Conservation (phyloP, 2,797 vertebrate genomes). For the Varecia variegata region DNA sequence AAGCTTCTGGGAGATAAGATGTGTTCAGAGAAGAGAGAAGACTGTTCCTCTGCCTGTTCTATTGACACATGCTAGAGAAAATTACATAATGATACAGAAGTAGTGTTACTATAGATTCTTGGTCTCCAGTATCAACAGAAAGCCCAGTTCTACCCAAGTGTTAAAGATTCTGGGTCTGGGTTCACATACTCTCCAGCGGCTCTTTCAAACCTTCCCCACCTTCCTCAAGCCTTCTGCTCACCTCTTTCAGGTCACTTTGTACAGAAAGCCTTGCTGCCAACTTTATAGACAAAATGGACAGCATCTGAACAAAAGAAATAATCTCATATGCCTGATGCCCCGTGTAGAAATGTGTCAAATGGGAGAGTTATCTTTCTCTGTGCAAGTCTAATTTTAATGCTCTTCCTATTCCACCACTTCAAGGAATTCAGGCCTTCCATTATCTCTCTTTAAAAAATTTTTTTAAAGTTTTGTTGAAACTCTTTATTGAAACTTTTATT, state of each 20-base stretch:
- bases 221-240: background rate
- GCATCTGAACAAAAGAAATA: constrained; percentile 26
- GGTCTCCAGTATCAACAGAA: background rate
- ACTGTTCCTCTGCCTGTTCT: background rate
- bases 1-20: background rate
- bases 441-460: background rate
- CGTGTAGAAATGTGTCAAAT: background rate
- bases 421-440: background rate
- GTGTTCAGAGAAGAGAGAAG: background rate
- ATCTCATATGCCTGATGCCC: background rate
- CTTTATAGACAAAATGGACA: constrained; percentile 5
- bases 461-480: background rate
- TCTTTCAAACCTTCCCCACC: background rate
- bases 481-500: background rate
- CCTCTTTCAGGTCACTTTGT: background rate
- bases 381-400: background rate
- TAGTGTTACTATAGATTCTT: background rate
- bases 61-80: background rate
- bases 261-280: background rate
- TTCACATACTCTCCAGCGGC: background rate
- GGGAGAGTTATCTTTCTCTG: background rate
- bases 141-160: background rate
- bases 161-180: background rate
- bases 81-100: background rate
- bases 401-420: background rate